A percentile compares a stretch with the other conserved stretches of the same genome.
Conservation (phyloP, 53 echinoderm and acorn worm species). For the Holothuria scabra region DNA sequence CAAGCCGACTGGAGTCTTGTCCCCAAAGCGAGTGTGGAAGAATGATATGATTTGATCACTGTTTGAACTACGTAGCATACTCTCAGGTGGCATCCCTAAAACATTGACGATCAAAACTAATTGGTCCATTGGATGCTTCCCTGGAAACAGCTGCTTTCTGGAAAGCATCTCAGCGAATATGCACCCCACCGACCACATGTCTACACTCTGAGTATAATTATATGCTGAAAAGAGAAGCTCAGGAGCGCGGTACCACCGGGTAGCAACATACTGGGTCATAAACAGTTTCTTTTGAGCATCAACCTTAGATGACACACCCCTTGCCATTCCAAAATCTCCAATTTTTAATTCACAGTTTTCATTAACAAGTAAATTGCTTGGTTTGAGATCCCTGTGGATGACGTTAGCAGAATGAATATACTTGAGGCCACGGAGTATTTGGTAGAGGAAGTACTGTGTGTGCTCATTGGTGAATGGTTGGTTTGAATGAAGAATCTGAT, state of each 20-base stretch:
- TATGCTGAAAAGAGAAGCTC: slow-evolving; percentile 87
- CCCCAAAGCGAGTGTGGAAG: slow-evolving; percentile 84
- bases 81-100: slow-evolving; percentile 90
- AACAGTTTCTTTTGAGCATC: slow-evolving; percentile 77
- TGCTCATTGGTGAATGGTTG: slow-evolving; percentile 91
- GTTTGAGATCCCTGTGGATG: slow-evolving; percentile 93
- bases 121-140: slow-evolving; percentile 95
- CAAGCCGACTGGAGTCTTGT: slow-evolving; percentile 65
- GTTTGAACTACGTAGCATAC: slow-evolving; percentile 76
- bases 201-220: slow-evolving; percentile 87
- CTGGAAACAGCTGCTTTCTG: slow-evolving; percentile 91
- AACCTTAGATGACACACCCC: slow-evolving; percentile 57
- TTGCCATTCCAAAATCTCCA: slow-evolving; percentile 94
- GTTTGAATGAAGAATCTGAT: slow-evolving; percentile 96
- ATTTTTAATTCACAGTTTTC: slow-evolving; percentile 94
- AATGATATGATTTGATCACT: slow-evolving; percentile 90
- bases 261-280: slow-evolving; percentile 98
- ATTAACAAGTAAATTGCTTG: slow-evolving; percentile 94
- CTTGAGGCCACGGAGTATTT: slow-evolving; percentile 92
- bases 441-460: slow-evolving; percentile 93
- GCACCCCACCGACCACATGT: slow-evolving; percentile 98
- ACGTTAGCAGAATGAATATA: slow-evolving; percentile 99
- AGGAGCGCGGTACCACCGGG: slow-evolving; percentile 97
- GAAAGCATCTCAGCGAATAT: slow-evolving; percentile 97
- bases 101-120: slow-evolving; percentile 81